phyloP scores from a whole-genome alignment of 35 echinoderm and acorn worm species.

The Ophioderma brevispina region DNA sequence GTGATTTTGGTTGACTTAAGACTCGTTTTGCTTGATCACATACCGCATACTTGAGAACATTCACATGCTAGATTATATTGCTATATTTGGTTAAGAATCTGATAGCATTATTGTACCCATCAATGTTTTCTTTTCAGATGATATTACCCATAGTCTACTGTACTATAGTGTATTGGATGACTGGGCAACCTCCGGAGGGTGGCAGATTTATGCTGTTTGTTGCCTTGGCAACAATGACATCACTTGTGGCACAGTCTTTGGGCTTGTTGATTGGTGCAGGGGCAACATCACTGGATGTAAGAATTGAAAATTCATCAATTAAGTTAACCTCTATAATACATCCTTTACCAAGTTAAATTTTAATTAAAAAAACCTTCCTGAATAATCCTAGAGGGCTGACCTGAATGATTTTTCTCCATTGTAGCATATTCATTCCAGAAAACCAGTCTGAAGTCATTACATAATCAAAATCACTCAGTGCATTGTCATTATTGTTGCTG shows the following conservation, averaged over 20 bases:
- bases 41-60: too few relatives aligned
- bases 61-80: too few relatives aligned
- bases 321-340: too few relatives aligned
- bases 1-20: too few relatives aligned
- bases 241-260: conserved; percentile 85
- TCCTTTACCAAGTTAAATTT: too few relatives aligned
- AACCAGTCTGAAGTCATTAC: too few relatives aligned
- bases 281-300: conserved; percentile 86
- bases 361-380: too few relatives aligned
- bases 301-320: background rate
- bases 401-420: background rate
- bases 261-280: conserved; percentile 94
- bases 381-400: too few relatives aligned
- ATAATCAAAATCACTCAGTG: too few relatives aligned
- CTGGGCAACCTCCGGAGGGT: conserved; percentile 81
- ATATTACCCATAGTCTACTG: conserved; percentile 87
- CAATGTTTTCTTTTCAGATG: conserved; percentile 65
- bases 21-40: too few relatives aligned
- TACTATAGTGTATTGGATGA: conserved; percentile 99
- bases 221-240: conserved; percentile 84
- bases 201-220: conserved; percentile 79
- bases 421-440: background rate
- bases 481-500: too few relatives aligned
- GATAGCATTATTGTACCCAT: conserved; percentile 2
- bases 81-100: too few relatives aligned